These are phyloP conservation scores for Drosophila navojoa DNA, from an alignment of 1,140 invertebrate species.

Conservation along the genomic window DNA sequence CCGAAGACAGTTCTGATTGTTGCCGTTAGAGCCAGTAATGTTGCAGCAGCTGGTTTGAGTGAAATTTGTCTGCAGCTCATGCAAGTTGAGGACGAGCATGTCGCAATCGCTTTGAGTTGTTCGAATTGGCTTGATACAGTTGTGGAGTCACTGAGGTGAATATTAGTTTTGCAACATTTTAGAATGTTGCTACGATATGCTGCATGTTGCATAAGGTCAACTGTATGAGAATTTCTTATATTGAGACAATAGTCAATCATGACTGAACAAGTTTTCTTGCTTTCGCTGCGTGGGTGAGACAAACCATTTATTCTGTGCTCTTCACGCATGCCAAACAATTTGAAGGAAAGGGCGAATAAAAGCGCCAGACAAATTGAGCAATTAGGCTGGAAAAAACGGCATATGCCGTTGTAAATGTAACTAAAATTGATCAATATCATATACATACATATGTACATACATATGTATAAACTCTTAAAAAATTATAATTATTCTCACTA, in stretches of 20 bases:
- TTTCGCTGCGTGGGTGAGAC: not conserved
- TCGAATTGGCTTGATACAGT: conserved; percentile 9
- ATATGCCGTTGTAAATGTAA: not conserved
- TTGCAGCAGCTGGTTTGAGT: conserved; percentile 31
- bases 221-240: not conserved
- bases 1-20: not conserved
- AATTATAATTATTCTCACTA: not conserved
- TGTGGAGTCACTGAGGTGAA: conserved; percentile 28
- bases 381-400: conserved; percentile 11
- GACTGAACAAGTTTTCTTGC: conserved; percentile 8
- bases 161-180: not conserved
- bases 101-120: conserved; percentile 16
- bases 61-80: not conserved
- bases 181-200: conserved; percentile 1
- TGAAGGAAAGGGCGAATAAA: conserved; percentile 2
- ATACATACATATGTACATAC: too few relatives aligned
- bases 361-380: conserved; percentile 11
- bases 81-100: conserved; percentile 15
- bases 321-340: conserved; percentile 4
- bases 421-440: not conserved
- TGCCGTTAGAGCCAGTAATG: conserved; percentile 6
- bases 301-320: not conserved
- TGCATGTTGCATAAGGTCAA: not conserved
- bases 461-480: not conserved
- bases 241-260: conserved; percentile 2